Conservation (phyloP, 2,888 invertebrate genomes). For the Incurvaria masculella region DNA sequence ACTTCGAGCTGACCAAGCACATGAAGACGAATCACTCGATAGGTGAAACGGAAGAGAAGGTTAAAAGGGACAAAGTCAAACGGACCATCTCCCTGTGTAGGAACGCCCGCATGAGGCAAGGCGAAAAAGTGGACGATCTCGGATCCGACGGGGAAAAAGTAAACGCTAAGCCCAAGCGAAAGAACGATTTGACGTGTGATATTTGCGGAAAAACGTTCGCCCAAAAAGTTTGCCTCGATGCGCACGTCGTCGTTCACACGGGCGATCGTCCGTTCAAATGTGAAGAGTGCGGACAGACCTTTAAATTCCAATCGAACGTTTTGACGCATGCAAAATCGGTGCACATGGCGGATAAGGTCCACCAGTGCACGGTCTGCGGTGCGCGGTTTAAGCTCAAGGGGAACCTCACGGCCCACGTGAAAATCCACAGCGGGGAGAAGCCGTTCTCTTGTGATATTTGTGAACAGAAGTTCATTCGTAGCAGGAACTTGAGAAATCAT, state of each 20-base stretch:
- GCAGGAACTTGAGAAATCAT: not conserved
- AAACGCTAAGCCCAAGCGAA: too few species aligned
- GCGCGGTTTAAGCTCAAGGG: not conserved
- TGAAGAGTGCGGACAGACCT: not conserved
- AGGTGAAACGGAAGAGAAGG: not conserved
- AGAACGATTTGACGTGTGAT: not conserved
- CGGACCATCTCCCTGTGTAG: not conserved
- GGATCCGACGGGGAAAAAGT: not conserved
- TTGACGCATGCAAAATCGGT: not conserved
- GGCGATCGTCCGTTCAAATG: not conserved
- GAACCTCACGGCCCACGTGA: not conserved
- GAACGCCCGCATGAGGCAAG: not conserved
- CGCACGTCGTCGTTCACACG: not conserved
- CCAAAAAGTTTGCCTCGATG: not conserved
- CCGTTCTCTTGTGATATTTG: not conserved
- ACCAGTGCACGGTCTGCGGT: not conserved
- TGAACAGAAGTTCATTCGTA: not conserved
- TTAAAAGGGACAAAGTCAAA: not conserved
- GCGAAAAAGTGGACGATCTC: not conserved
- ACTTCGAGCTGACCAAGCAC: not conserved
- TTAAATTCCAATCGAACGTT: not conserved
- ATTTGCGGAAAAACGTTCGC: not conserved
- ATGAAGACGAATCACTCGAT: not conserved
- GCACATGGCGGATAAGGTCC: not conserved
- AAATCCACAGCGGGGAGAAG: not conserved